These are phyloP conservation scores for Bradynema listronoti DNA, from an alignment of 1,140 invertebrate species.

Conservation along the genomic window DNA sequence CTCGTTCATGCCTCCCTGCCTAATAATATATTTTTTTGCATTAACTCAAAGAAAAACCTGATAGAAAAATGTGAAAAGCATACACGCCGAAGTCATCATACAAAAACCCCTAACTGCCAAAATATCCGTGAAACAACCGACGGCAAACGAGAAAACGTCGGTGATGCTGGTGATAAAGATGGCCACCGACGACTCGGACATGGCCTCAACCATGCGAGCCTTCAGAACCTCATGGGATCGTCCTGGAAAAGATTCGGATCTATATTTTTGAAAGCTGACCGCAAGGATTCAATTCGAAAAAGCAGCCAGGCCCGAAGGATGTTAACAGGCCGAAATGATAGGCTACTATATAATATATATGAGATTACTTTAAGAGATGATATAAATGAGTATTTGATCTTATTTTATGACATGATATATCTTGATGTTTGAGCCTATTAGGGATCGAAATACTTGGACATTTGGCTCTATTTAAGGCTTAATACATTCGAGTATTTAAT, in stretches of 20 bases:
- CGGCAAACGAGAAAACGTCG: slow-evolving; percentile 54
- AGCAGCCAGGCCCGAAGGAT: no score
- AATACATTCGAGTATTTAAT: neutral
- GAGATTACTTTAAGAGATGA: no score
- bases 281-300: no score
- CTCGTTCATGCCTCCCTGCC: no score
- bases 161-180: slow-evolving; percentile 58
- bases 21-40: no score
- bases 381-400: no score
- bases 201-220: slow-evolving; percentile 55
- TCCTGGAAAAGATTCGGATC: slow-evolving; percentile 10
- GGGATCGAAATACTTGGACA: neutral
- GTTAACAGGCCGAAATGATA: no score
- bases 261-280: no score
- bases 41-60: slow-evolving; percentile 49
- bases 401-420: slow-evolving; percentile 1
- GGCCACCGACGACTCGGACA: slow-evolving; percentile 55
- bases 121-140: slow-evolving; percentile 54
- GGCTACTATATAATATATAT: no score
- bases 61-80: slow-evolving; percentile 58
- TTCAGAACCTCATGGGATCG: slow-evolving; percentile 46
- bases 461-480: neutral
- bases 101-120: slow-evolving; percentile 57
- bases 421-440: neutral
- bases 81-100: slow-evolving; percentile 57